A percentile compares a stretch with the other conserved stretches of the same genome.
Evolutionary conservation across 1,140 invertebrate genomes (phyloP).

Genomic region (Lucilia sericata): DNA sequence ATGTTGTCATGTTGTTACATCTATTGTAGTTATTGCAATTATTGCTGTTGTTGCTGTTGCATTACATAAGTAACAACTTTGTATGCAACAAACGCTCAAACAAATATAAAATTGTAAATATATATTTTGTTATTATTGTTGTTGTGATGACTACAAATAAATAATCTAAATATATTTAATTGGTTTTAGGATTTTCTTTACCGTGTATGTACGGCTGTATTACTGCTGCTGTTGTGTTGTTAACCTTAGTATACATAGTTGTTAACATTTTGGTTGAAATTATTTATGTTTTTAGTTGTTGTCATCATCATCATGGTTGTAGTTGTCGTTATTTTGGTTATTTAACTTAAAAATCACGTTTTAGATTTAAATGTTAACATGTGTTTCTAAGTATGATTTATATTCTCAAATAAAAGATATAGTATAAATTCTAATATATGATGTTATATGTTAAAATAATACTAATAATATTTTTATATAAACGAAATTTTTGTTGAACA

Average conservation of each 20-base stretch:
- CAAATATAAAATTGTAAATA: background rate
- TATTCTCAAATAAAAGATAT: background rate
- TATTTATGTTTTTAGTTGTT: background rate
- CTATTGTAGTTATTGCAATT: slow-evolving; percentile 30
- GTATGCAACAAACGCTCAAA: slow-evolving; percentile 17
- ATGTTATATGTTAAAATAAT: background rate
- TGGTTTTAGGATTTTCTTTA: background rate
- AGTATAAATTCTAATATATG: background rate
- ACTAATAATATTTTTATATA: background rate
- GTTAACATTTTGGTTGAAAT: background rate
- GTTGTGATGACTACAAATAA: background rate
- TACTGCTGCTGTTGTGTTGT: background rate
- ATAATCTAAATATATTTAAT: slow-evolving; percentile 16
- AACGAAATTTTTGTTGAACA: too few relatives aligned
- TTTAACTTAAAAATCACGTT: slow-evolving; percentile 26
- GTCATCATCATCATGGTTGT: too few relatives aligned
- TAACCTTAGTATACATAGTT: background rate
- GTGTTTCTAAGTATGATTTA: slow-evolving; percentile 19
- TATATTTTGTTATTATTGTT: background rate
- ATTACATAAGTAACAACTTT: slow-evolving; percentile 16
- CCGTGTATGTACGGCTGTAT: background rate
- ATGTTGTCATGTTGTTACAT: background rate
- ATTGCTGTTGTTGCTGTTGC: slow-evolving; percentile 5
- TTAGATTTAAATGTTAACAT: slow-evolving; percentile 4
- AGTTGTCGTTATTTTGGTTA: background rate